Conservation (phyloP, 2,888 invertebrate species). For the Euplexia lucipara region DNA sequence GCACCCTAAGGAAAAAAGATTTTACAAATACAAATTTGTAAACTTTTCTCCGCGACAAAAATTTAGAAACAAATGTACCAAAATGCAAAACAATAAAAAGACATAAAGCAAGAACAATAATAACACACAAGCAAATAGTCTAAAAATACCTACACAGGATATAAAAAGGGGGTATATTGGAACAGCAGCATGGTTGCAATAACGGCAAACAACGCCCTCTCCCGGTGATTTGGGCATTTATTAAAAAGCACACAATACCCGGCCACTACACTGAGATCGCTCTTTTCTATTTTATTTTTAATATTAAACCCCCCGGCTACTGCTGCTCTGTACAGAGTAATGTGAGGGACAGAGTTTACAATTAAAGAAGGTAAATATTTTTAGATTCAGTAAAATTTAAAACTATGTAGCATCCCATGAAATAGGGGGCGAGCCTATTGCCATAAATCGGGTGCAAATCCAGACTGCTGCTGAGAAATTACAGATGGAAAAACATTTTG, state of each 20-base stretch:
- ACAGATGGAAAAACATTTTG: too few relatives aligned
- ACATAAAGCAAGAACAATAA: not conserved
- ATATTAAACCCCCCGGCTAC: constrained; percentile 87
- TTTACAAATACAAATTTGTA: too few relatives aligned
- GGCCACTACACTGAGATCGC: constrained; percentile 83
- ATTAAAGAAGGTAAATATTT: not conserved
- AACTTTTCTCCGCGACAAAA: too few relatives aligned
- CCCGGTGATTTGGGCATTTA: constrained; percentile 86
- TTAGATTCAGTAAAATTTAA: too few relatives aligned
- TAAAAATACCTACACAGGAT: constrained; percentile 42
- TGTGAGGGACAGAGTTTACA: constrained; percentile 56
- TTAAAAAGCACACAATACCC: constrained; percentile 89
- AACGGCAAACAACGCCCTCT: constrained; percentile 78
- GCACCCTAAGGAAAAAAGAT: too few relatives aligned
- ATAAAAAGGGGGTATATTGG: constrained; percentile 54
- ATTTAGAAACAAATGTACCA: not conserved
- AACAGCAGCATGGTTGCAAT: constrained; percentile 66
- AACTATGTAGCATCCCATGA: too few relatives aligned
- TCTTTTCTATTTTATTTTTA: constrained; percentile 89
- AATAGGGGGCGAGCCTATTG: too few relatives aligned
- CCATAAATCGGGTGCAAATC: too few relatives aligned
- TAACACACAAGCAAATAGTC: constrained; percentile 34
- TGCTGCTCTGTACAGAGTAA: constrained; percentile 74
- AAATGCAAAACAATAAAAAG: not conserved
- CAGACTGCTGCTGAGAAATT: too few relatives aligned